A percentile compares a stretch with the other conserved stretches of the same genome.
Conservation (phyloP, 2,113 vertebrate genomes). For the Fukomys damarensis region DNA sequence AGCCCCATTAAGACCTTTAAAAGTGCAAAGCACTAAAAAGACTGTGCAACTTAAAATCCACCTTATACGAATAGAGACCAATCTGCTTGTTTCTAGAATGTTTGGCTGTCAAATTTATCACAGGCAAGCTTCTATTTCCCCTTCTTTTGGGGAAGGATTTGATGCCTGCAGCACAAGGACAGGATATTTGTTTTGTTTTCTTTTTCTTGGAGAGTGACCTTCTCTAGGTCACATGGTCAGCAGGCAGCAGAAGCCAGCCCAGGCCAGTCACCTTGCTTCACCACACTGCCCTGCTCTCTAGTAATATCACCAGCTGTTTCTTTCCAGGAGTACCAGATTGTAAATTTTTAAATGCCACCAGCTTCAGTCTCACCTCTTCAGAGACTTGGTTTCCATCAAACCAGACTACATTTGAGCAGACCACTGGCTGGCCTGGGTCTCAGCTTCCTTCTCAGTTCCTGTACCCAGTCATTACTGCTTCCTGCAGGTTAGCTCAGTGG, state of each 20-base stretch:
- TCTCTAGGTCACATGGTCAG: background rate
- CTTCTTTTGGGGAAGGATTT: too few relatives aligned
- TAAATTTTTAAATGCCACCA: background rate
- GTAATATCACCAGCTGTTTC: background rate
- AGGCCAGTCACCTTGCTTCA: background rate
- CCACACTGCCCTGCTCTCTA: too few relatives aligned
- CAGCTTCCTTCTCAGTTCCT: background rate
- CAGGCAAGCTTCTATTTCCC: background rate
- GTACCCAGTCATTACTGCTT: background rate
- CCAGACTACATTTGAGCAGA: background rate
- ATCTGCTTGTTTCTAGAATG: background rate
- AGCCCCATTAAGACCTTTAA: background rate
- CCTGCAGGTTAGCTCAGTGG: background rate
- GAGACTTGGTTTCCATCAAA: background rate
- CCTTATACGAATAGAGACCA: background rate
- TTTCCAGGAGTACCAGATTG: rapidly evolving
- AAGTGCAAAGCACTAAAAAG: background rate
- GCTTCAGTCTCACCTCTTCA: background rate
- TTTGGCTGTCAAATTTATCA: background rate
- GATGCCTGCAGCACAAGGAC: background rate
- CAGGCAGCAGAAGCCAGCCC: background rate
- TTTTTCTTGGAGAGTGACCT: background rate
- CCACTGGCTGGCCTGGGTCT: background rate
- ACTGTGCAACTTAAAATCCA: background rate
- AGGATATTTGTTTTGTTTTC: background rate